Evolutionary conservation across 2,888 invertebrate species (phyloP), one percentile per base, ranked within the genome.

Genomic region (Carpatolechia fugitivella): DNA sequence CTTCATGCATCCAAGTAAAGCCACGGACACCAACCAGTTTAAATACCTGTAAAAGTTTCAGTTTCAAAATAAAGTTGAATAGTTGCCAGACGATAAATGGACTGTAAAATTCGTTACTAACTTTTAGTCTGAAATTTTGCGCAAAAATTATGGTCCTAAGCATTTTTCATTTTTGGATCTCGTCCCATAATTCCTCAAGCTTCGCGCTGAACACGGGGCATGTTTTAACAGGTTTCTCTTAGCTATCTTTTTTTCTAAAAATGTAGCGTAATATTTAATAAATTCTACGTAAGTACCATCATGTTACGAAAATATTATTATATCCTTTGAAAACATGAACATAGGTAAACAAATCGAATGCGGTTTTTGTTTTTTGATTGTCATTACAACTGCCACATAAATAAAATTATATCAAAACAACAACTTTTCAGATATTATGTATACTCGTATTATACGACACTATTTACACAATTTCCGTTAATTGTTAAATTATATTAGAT

Each of bases 51-150:
- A 50, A 54, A 54, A 54, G 48, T 49, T 53, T 46, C 29, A 53
- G 46, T 46, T 48, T 54, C 20, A 49, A 54, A 54, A 48, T 40
- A 49, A 5, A 47, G 54, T 54, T 49, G 49, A 54, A 54, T 48
- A 46, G 54, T 49, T 54, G 40, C 40, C 54, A 48, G 48, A 40
- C 24, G 29, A 50, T 50, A 50, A 50, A 54, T 54, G 54, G 48
- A 48, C 30, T 40, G 48, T 54, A 18, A 54, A 54, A 54, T 50
- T 38, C 50, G 36, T 50, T 50, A 13, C 54, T 20, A 54, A 49
- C 49, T 54, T 54, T 24, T 6, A 16, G 53, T 35, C 11, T 47
- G 48, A 40, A 49, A 50, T 50, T 50, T 46, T 16, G 50, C 29
- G 38, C 31, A 24, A 24, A 50, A 38, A 50, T 50, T 50, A 50